Evolutionary conservation across 2,113 vertebrate species (phyloP), one percentile per base, ranked within the genome.

Genomic region (Zosterops japonicus): DNA sequence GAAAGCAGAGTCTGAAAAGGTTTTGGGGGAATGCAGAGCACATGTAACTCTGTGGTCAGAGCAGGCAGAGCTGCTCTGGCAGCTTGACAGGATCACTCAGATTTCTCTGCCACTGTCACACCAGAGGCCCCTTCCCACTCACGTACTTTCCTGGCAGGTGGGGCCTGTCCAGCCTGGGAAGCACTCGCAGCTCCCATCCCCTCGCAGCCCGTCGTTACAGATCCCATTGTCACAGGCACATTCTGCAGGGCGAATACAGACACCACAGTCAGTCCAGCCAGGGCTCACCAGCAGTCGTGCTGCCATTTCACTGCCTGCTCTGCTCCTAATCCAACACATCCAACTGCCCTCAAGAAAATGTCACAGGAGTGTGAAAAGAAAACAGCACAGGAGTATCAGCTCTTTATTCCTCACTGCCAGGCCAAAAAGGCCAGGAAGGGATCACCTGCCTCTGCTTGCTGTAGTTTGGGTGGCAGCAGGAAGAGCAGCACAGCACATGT

Each of bases 101-200:
- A 8, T 55, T 61, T 70, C 47, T 69, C 55, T 74, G 35, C 28
- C 59, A 35, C 1, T 14, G 8, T 39, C 20, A 21, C 28, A 24
- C 11, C 47, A 41, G 0, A 4, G 8, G 13, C 20, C 12, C 41
- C 11, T 9, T 39, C 68, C 63, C 27, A 29, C 29, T 76, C 72
- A 96, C 98, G 95, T 95, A 99, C 99, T 98, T 83, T 97, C 79
- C 76, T 98, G 98, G 84, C 99, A 99, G 80, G 82, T 97, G 2
- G 67, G 76, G 83, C 99, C 99, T 60, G 96, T 98, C 99, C 99
- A 99, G 3, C 99, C 99, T 49, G 98, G 98, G 20, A 98, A 97
- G 93, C 99, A 99, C 23, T 98, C 22, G 14, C 99, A 99, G 86
- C 93, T 98, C 42, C 99, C 99, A 0, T 98, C 98, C 41, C 99